phyloP scores from a whole-genome alignment of 2,888 invertebrate genomes.

The Stenchaetothrips biformis region DNA sequence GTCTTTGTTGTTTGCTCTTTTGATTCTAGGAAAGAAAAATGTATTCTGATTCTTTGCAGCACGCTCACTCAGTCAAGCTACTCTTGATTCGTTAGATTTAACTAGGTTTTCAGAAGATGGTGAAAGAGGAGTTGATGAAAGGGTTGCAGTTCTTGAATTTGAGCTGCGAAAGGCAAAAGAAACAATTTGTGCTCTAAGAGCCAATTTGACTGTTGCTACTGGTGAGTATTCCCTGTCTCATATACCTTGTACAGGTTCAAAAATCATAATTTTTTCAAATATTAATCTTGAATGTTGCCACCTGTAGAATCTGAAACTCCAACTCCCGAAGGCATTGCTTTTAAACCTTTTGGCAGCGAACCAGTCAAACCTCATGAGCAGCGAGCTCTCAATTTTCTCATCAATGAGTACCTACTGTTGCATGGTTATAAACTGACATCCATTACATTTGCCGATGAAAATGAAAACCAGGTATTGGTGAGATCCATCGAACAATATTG shows the following conservation, averaged over 20 bases:
- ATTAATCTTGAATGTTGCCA: not conserved
- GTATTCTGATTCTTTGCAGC: conserved; percentile 48
- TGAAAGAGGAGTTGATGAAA: conserved; percentile 68
- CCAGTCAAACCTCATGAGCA: conserved; percentile 73
- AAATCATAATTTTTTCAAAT: not conserved
- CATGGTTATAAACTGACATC: conserved; percentile 81
- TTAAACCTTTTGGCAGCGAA: conserved; percentile 33
- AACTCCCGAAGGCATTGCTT: conserved; percentile 48
- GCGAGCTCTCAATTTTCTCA: conserved; percentile 76
- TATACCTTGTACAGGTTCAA: not conserved
- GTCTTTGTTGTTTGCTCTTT: conserved; percentile 32
- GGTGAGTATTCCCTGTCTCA: conserved; percentile 46
- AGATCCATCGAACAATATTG: too few relatives aligned
- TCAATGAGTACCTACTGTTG: conserved; percentile 76
- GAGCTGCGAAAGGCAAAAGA: conserved; percentile 81
- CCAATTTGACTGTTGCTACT: conserved; percentile 74
- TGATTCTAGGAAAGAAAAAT: conserved; percentile 34
- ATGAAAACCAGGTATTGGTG: conserved; percentile 67
- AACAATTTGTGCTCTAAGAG: conserved; percentile 73
- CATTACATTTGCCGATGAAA: conserved; percentile 87
- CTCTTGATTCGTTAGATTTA: conserved; percentile 80
- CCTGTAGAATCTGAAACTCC: conserved; percentile 40
- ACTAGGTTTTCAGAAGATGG: conserved; percentile 84
- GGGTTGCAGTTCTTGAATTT: conserved; percentile 80
- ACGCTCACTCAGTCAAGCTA: conserved; percentile 78